These are phyloP conservation scores for Telmatochromis brichardi DNA, from an alignment of 2,113 vertebrate genomes.

Conservation along the genomic window DNA sequence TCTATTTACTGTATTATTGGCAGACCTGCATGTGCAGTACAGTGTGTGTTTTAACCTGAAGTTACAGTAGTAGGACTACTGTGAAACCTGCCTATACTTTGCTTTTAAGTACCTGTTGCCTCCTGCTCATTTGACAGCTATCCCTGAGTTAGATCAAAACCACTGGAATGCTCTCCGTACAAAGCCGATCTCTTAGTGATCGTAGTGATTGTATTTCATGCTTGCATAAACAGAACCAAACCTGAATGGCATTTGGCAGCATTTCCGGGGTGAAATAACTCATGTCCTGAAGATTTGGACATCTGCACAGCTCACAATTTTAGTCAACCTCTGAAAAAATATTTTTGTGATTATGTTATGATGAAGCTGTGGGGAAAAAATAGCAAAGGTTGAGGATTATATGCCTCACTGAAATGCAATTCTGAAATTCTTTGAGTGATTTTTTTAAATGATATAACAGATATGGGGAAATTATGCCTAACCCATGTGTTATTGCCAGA, in stretches of 20 bases:
- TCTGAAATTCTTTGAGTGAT: neutral
- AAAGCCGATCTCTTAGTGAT: neutral
- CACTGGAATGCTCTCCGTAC: neutral
- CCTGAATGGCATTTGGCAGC: neutral
- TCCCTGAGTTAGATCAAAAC: neutral
- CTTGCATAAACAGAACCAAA: neutral
- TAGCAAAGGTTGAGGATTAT: neutral
- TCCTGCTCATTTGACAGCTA: conserved; percentile 1
- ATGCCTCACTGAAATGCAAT: neutral
- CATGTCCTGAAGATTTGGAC: neutral
- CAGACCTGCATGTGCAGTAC: neutral
- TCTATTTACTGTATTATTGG: conserved; percentile 7
- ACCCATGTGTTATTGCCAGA: neutral
- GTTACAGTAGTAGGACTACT: neutral
- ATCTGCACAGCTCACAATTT: neutral
- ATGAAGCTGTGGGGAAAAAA: neutral
- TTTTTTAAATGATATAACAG: neutral
- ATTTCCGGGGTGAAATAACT: neutral
- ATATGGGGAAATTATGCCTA: neutral
- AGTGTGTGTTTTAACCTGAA: neutral
- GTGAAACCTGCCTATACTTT: neutral
- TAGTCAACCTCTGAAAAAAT: neutral
- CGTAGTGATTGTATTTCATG: neutral
- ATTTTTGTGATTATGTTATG: neutral
- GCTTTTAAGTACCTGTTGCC: neutral